These are phyloP conservation scores for Laothoe populi DNA, from an alignment of 2,888 invertebrate genomes.

Conservation along the genomic window DNA sequence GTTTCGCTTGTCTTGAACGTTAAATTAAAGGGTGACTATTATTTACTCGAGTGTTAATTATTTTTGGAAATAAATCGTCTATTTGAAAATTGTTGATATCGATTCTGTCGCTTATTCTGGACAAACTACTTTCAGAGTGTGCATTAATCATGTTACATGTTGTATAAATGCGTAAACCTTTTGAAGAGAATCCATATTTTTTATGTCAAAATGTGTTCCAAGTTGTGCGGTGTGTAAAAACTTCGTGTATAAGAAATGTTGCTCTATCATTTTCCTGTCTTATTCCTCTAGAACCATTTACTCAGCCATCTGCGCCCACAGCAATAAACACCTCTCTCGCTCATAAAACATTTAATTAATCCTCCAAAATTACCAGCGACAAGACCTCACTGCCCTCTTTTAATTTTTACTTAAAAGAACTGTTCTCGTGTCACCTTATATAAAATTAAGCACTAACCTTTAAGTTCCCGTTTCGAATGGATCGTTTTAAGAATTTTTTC, in stretches of 20 bases:
- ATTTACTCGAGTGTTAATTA: too few species aligned
- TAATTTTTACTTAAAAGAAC: conserved; percentile 44
- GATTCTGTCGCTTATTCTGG: too few species aligned
- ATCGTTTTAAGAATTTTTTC: conserved; percentile 36
- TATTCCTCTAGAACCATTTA: conserved; percentile 25
- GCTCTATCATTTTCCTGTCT: conserved; percentile 17
- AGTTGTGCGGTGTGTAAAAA: neutral
- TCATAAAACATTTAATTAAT: conserved; percentile 61
- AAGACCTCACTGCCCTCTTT: conserved; percentile 42
- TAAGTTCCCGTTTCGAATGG: conserved; percentile 32
- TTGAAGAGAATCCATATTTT: too few species aligned
- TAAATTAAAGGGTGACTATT: too few species aligned
- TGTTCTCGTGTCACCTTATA: conserved; percentile 47
- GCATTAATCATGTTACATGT: too few species aligned
- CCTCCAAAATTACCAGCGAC: conserved; percentile 55
- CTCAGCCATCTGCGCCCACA: conserved; percentile 27
- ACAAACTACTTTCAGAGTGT: too few species aligned
- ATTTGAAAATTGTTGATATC: too few species aligned
- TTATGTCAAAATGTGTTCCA: neutral
- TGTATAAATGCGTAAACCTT: too few species aligned
- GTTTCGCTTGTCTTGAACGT: too few species aligned
- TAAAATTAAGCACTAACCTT: conserved; percentile 50
- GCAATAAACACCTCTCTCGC: conserved; percentile 46
- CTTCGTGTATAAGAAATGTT: conserved; percentile 7
- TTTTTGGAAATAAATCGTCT: too few species aligned